Conservation (phyloP, 2,797 vertebrate genomes). For the Discoglossus pictus region DNA sequence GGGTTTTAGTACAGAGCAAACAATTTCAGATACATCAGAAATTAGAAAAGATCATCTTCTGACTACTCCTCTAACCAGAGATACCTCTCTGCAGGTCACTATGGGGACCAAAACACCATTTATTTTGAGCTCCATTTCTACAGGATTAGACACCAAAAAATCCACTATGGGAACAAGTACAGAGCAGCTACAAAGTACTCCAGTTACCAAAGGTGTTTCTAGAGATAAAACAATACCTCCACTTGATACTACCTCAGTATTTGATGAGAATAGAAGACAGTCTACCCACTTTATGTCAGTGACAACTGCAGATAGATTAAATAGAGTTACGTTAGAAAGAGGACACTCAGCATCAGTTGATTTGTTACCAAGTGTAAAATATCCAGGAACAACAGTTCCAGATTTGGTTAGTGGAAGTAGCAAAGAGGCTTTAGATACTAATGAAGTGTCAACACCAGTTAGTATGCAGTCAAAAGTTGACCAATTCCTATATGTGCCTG, state of each 20-base stretch:
- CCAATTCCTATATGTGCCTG: background rate
- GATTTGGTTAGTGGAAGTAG: background rate
- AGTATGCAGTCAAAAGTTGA: background rate
- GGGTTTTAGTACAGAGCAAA: background rate
- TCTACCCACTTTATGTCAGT: background rate
- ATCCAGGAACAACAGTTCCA: background rate
- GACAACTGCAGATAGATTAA: no score
- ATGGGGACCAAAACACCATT: background rate
- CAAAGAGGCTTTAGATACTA: background rate
- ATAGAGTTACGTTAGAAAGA: no score
- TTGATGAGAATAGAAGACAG: background rate
- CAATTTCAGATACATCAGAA: background rate
- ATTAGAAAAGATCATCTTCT: background rate
- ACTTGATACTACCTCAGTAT: background rate
- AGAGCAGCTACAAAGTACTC: slow-evolving; percentile 3
- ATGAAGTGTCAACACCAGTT: background rate
- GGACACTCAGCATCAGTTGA: no score
- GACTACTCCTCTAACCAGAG: background rate
- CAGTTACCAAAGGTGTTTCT: slow-evolving; percentile 9
- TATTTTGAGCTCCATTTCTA: background rate
- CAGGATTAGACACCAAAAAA: slow-evolving; percentile 34
- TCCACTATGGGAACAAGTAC: slow-evolving; percentile 23
- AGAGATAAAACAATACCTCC: background rate
- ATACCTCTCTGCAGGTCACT: background rate
- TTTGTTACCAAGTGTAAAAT: background rate